Conservation (phyloP, 2,888 invertebrate genomes). For the Drosophila rellima region DNA sequence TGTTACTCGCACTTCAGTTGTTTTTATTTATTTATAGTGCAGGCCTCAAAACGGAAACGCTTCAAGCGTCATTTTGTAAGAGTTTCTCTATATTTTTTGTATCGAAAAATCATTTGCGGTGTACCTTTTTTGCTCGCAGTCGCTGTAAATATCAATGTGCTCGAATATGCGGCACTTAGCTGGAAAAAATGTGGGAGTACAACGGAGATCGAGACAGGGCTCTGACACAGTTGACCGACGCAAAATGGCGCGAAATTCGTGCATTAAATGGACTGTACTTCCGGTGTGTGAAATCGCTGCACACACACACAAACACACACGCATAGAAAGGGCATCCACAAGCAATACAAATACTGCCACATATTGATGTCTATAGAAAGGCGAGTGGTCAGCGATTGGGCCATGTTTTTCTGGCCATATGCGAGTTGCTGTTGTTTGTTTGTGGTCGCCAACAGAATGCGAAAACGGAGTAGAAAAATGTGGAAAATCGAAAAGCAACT, state of each 20-base stretch:
- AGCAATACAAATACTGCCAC: conserved; percentile 25
- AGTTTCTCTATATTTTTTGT: conserved; percentile 9
- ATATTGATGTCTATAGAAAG: conserved; percentile 37
- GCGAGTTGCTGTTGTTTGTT: conserved; percentile 45
- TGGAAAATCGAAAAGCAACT: conserved; percentile 54
- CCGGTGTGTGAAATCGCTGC: conserved; percentile 74
- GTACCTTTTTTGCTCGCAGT: conserved; percentile 48
- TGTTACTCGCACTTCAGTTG: conserved; percentile 21
- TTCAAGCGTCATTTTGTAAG: conserved; percentile 53
- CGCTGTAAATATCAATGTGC: conserved; percentile 29
- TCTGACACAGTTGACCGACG: conserved; percentile 60
- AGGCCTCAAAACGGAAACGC: conserved; percentile 64
- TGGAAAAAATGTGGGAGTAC: conserved; percentile 14
- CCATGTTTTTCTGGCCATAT: conserved; percentile 55
- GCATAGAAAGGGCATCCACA: no score
- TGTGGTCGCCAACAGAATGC: conserved; percentile 25
- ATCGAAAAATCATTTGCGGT: conserved; percentile 62
- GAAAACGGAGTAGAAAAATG: conserved; percentile 7
- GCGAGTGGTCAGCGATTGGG: conserved; percentile 36
- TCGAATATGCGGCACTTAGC: conserved; percentile 27
- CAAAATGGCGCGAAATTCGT: conserved; percentile 80
- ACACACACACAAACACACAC: conserved; percentile 32
- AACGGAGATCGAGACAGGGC: conserved; percentile 8
- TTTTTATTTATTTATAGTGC: conserved; percentile 51
- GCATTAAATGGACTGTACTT: conserved; percentile 83